These are phyloP conservation scores for Trissoscelio sp. DNA, from an alignment of 2,888 invertebrate species.

Conservation along the genomic window DNA sequence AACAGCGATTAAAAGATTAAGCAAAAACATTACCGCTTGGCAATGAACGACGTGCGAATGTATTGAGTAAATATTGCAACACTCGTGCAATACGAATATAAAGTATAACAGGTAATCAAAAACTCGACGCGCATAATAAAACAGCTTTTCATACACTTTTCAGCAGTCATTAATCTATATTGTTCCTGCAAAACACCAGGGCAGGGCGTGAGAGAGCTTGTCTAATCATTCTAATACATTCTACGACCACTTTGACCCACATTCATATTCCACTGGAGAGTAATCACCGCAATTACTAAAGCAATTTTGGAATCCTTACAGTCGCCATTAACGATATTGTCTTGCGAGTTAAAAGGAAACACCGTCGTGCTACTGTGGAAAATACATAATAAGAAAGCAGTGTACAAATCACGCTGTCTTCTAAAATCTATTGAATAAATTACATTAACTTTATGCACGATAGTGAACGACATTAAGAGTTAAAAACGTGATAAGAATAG, in stretches of 20 bases:
- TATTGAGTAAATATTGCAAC: constrained; percentile 19
- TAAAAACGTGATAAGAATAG: constrained; percentile 14
- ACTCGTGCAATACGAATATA: not conserved
- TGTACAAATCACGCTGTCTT: constrained; percentile 57
- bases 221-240: constrained; percentile 66
- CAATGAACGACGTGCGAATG: constrained; percentile 7
- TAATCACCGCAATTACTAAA: constrained; percentile 67
- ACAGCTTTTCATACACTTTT: constrained; percentile 30
- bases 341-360: constrained; percentile 60
- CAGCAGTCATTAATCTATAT: constrained; percentile 42
- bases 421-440: constrained; percentile 56
- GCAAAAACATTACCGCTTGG: not conserved
- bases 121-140: constrained; percentile 15
- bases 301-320: constrained; percentile 61
- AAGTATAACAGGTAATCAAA: constrained; percentile 23
- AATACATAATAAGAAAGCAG: constrained; percentile 58
- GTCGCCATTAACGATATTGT: constrained; percentile 66
- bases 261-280: constrained; percentile 63
- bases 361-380: constrained; percentile 17
- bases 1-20: not conserved
- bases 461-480: constrained; percentile 3
- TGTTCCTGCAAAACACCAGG: constrained; percentile 36
- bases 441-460: constrained; percentile 31
- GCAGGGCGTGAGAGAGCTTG: constrained; percentile 21
- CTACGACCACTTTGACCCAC: constrained; percentile 62